Conservation (phyloP, 2,797 vertebrate genomes). For the Ceyx erithaca region DNA sequence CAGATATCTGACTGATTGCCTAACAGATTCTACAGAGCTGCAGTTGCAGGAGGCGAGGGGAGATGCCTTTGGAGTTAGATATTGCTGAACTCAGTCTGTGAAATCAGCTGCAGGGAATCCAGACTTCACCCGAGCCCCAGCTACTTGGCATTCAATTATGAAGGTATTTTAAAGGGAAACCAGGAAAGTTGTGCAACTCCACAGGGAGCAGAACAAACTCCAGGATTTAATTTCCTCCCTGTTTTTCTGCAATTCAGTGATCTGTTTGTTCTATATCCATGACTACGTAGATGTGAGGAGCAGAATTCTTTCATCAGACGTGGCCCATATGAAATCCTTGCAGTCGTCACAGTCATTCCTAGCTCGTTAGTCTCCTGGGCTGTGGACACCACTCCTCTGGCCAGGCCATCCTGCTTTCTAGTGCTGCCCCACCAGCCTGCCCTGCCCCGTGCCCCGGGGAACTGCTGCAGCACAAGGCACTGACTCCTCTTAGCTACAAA, state of each 20-base stretch:
- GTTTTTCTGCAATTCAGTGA: neutral
- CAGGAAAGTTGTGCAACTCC: neutral
- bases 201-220: neutral
- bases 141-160: neutral
- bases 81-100: neutral
- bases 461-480: neutral
- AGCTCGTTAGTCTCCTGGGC: fast-evolving
- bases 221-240: conserved; percentile 17
- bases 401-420: neutral
- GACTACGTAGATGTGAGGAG: neutral
- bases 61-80: neutral
- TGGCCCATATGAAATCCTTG: neutral
- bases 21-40: neutral
- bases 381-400: neutral
- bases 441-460: neutral
- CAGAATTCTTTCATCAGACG: neutral
- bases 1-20: neutral
- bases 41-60: neutral
- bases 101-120: neutral
- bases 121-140: neutral
- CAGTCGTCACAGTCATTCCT: neutral
- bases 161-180: neutral
- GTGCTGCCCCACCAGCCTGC: neutral
- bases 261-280: conserved; percentile 49
- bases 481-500: neutral